Percentiles rank a stretch among this genome's conserved stretches.
Evolutionary conservation across 2,113 vertebrate genomes (phyloP).

Genomic region (Mustela lutreola): DNA sequence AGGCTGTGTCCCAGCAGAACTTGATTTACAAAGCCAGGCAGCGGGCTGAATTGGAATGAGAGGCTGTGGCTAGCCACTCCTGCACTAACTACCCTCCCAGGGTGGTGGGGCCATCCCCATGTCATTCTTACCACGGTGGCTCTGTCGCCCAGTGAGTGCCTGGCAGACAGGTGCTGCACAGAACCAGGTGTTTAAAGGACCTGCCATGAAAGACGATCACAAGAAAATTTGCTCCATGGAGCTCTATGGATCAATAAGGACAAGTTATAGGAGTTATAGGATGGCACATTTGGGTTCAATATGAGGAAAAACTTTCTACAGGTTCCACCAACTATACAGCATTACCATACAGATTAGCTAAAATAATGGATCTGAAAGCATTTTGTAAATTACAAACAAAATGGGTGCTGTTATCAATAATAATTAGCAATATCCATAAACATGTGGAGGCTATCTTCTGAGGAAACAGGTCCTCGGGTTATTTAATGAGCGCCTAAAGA

Average conservation of each 20-base stretch:
- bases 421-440: not conserved
- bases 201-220: not conserved
- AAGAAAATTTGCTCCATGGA: not conserved
- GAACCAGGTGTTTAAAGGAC: not conserved
- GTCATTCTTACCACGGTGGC: not conserved
- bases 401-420: not conserved
- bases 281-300: not conserved
- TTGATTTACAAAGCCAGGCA: not conserved
- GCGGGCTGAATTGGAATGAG: not conserved
- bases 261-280: not conserved
- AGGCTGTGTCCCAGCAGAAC: not conserved
- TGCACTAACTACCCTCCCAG: not conserved
- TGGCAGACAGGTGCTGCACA: not conserved
- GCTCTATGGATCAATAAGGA: not conserved
- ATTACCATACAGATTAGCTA: not conserved
- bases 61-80: not conserved
- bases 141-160: not conserved
- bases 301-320: not conserved
- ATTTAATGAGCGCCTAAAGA: not conserved
- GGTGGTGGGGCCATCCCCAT: not conserved
- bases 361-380: not conserved
- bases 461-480: not conserved
- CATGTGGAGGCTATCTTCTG: not conserved
- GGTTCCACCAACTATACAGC: not conserved
- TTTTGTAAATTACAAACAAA: slow-evolving; percentile 8